Evolutionary conservation across 2,113 vertebrate species (phyloP), one percentile per base, ranked within the genome.

Genomic region (Strix uralensis): DNA sequence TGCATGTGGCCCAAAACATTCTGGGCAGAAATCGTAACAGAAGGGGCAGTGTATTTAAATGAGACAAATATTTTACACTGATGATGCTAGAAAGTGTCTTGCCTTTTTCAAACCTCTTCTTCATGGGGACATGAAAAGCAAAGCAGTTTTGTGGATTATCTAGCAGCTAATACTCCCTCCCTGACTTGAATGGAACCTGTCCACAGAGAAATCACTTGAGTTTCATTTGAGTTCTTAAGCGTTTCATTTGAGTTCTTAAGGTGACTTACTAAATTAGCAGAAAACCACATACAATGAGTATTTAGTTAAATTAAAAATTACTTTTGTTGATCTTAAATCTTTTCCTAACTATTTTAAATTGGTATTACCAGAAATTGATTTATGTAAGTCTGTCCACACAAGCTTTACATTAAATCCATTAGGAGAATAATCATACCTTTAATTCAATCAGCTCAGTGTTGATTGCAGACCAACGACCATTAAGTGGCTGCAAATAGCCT

Each of bases 401-500:
- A 82, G 46, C 84, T 92, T 97, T 91, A 86, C 62, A 77, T 62
- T 82, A 94, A 90, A 70, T 87, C 92, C 71, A 70, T 77, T 87
- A 73, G n/a, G 40, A 52, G 34, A 90, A 90, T 87, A 90, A 75
- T 87, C 66, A 65, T n/a, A 62, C 23, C 44, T 92, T 82, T 93
- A 95, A 94, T 82, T 90, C 74, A 92, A 94, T 96, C 92, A 96
- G 23, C n/a, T 88, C 0, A 0, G 46, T 81, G 81, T 73, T 95
- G 51, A 95, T 82, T 92, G 74, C 34, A 85, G 62, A 82, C 66
- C 73, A 97, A 79, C 22, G 16, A 89, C 66, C 82, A 88, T 55
- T 91, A 94, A 96, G 89, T 90, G 84, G 78, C 92, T 95, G 95
- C 78, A 95, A 96, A 97, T 44, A 85, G 92, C 81, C 81, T 77